A percentile compares a stretch with the other conserved stretches of the same genome.
phyloP scores from a whole-genome alignment of 2,113 vertebrate species.

The Calypte anna region DNA sequence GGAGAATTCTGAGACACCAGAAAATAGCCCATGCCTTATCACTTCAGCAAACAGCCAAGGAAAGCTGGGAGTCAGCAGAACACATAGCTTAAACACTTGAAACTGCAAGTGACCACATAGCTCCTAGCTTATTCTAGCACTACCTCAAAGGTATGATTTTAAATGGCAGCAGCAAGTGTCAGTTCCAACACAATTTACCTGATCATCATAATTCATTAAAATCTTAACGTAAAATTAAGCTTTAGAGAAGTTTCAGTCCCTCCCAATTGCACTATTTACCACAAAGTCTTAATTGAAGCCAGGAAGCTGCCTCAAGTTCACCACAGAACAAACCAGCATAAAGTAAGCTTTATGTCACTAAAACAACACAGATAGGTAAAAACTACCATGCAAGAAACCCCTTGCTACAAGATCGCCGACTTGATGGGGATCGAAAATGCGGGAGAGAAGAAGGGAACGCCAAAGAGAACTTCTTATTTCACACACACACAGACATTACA shows the following conservation, averaged over 20 bases:
- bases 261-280: neutral
- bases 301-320: neutral
- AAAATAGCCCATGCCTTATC: neutral
- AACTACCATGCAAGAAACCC: neutral
- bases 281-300: neutral
- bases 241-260: neutral
- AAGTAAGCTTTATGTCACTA: neutral
- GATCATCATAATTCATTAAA: neutral
- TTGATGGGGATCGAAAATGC: rapidly evolving
- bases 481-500: rapidly evolving
- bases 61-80: neutral
- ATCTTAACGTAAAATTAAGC: neutral
- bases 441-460: neutral
- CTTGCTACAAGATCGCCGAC: rapidly evolving
- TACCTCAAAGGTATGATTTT: neutral
- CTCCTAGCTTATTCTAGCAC: neutral
- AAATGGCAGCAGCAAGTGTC: neutral
- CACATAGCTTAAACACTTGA: neutral
- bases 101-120: neutral
- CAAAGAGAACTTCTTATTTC: too few species aligned
- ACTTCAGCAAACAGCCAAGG: neutral
- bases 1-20: neutral
- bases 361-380: neutral
- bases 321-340: neutral
- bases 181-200: neutral